These are phyloP conservation scores for Adrianichthys oophorus DNA, from an alignment of 2,797 vertebrate species.

Conservation along the genomic window DNA sequence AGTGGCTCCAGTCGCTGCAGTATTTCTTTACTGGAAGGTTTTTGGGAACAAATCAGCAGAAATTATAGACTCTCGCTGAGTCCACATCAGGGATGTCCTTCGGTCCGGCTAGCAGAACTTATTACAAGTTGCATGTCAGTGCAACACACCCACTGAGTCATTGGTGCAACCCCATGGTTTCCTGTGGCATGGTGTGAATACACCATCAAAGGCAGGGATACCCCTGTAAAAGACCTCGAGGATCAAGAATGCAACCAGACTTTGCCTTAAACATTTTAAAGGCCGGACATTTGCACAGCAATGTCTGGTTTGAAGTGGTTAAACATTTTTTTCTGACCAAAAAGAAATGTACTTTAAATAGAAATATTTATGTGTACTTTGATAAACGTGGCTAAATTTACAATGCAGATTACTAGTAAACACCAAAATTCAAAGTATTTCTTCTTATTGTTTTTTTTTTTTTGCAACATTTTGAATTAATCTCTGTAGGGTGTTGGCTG, in stretches of 20 bases:
- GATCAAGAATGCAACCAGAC: conserved; percentile 23
- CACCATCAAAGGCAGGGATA: conserved; percentile 60
- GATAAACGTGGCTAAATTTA: too few species aligned
- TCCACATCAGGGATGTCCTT: conserved; percentile 31
- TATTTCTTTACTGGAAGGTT: conserved; percentile 37
- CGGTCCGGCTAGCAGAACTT: conserved; percentile 49
- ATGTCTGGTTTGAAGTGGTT: conserved; percentile 12
- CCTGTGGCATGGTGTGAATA: conserved; percentile 43
- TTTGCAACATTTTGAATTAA: too few species aligned
- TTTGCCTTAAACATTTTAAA: conserved; percentile 37
- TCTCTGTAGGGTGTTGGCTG: too few species aligned
- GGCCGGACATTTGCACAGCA: conserved; percentile 15
- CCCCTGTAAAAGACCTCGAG: conserved; percentile 50
- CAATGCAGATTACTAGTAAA: too few species aligned
- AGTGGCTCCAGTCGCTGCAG: conserved; percentile 18
- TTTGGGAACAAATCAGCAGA: conserved; percentile 32
- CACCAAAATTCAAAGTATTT: too few species aligned
- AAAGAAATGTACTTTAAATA: too few species aligned
- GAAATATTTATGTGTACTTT: too few species aligned
- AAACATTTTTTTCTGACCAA: neutral
- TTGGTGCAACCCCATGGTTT: conserved; percentile 37
- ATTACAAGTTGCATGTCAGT: conserved; percentile 47
- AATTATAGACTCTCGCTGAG: conserved; percentile 33
- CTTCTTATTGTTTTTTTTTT: too few species aligned
- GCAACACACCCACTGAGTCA: conserved; percentile 51